Evolutionary conservation across 2,797 vertebrate species (phyloP).

Genomic region (Tenualosa thibaudeaui): DNA sequence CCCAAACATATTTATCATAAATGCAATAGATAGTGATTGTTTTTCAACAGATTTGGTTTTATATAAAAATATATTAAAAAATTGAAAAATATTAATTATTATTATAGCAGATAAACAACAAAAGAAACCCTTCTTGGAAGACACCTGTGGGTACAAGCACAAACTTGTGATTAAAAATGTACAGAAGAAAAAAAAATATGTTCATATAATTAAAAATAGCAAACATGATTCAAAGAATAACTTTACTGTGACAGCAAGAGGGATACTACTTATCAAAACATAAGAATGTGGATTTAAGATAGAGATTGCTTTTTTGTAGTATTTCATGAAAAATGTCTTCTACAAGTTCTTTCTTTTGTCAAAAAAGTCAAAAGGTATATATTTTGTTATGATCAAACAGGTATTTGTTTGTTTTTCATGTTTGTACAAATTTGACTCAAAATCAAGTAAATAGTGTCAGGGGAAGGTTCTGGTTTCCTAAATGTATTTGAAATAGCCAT

Average conservation of each 20-base stretch:
- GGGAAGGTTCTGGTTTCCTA: background rate
- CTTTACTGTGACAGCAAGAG: constrained; percentile 25
- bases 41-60: background rate
- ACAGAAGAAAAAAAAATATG: background rate
- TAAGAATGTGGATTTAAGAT: background rate
- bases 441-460: background rate
- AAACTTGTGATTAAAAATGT: background rate
- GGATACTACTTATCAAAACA: background rate
- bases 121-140: background rate
- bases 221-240: background rate
- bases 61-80: constrained; percentile 13
- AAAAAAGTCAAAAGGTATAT: background rate
- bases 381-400: background rate
- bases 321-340: background rate
- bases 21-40: background rate
- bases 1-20: background rate
- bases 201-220: background rate
- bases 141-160: background rate
- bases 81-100: background rate
- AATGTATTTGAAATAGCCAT: background rate
- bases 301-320: background rate
- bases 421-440: background rate
- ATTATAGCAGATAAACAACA: background rate
- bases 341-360: background rate
- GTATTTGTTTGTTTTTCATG: background rate